These are phyloP conservation scores for Agriotes lineatus DNA, from an alignment of 2,888 invertebrate genomes.

Conservation along the genomic window DNA sequence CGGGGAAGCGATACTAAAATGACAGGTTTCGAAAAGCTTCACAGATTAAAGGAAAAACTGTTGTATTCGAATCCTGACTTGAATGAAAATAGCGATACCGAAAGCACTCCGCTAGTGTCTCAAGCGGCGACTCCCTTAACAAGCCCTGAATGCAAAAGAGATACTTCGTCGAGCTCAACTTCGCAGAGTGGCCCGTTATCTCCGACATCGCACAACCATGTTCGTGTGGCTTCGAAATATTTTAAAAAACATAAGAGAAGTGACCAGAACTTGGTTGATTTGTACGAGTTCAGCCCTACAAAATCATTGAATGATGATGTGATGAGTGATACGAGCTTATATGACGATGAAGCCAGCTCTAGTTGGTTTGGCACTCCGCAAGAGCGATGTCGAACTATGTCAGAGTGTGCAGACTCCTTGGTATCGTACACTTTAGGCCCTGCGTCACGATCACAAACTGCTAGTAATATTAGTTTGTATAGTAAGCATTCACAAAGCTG, in stretches of 20 bases:
- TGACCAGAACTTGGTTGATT: conserved; percentile 1
- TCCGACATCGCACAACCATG: conserved; percentile 35
- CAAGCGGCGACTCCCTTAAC: conserved; percentile 59
- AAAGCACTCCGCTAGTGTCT: conserved; percentile 77
- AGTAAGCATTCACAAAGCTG: conserved; percentile 56
- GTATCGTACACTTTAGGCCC: conserved; percentile 51
- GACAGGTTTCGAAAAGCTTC: conserved; percentile 58
- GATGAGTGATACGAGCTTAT: conserved; percentile 23
- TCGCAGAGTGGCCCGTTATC: conserved; percentile 53
- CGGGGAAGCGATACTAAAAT: conserved; percentile 51
- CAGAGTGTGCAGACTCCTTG: conserved; percentile 56
- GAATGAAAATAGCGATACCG: conserved; percentile 71
- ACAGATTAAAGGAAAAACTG: conserved; percentile 58
- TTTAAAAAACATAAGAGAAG: conserved; percentile 7
- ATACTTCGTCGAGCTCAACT: conserved; percentile 51
- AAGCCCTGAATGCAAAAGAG: conserved; percentile 53
- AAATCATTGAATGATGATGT: conserved; percentile 22
- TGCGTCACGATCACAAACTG: conserved; percentile 44
- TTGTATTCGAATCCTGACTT: conserved; percentile 61
- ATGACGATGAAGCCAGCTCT: conserved; percentile 26
- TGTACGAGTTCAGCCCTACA: conserved; percentile 31
- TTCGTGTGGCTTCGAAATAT: conserved; percentile 11
- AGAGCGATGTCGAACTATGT: conserved; percentile 55
- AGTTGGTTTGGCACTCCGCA: conserved; percentile 29
- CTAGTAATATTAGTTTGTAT: conserved; percentile 57